Evolutionary conservation across 1,140 invertebrate species (phyloP).

Genomic region (Pachypeltis micranthus): DNA sequence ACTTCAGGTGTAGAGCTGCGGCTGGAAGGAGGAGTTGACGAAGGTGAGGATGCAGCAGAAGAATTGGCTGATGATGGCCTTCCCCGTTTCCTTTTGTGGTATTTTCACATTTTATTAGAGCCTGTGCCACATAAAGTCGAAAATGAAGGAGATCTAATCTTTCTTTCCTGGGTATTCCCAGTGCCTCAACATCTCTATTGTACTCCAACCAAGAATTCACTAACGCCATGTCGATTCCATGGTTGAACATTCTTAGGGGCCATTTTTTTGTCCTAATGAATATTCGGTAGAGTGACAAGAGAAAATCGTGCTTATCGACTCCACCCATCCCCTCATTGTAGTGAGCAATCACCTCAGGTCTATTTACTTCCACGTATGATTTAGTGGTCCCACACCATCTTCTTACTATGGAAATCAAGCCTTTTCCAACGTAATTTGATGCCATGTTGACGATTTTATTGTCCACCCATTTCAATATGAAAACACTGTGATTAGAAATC

Average conservation of each 20-base stretch:
- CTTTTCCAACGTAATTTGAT: constrained; percentile 36
- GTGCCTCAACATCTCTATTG: constrained; percentile 12
- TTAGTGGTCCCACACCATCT: constrained; percentile 28
- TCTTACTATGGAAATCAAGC: constrained; percentile 31
- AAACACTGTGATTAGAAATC: not conserved
- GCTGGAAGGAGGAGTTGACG: too few relatives aligned
- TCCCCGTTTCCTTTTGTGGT: too few relatives aligned
- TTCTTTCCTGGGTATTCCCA: not conserved
- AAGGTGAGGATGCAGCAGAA: too few relatives aligned
- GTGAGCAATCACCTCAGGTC: constrained; percentile 8
- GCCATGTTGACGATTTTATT: constrained; percentile 33
- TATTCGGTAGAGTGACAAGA: constrained; percentile 27
- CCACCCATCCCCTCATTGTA: constrained; percentile 30
- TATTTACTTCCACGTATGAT: not conserved
- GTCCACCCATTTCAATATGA: constrained; percentile 35
- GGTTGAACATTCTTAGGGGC: constrained; percentile 28
- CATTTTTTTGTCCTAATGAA: constrained; percentile 29
- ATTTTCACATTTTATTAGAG: too few relatives aligned
- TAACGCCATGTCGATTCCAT: constrained; percentile 25
- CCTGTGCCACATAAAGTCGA: not conserved
- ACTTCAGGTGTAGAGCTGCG: too few relatives aligned
- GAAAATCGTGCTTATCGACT: constrained; percentile 28
- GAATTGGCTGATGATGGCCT: too few relatives aligned
- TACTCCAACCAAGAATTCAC: constrained; percentile 26
- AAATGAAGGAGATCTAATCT: not conserved